Percentiles rank a stretch among this genome's conserved stretches.
Conservation (phyloP, 2,113 vertebrate genomes). For the Sander vitreus region DNA sequence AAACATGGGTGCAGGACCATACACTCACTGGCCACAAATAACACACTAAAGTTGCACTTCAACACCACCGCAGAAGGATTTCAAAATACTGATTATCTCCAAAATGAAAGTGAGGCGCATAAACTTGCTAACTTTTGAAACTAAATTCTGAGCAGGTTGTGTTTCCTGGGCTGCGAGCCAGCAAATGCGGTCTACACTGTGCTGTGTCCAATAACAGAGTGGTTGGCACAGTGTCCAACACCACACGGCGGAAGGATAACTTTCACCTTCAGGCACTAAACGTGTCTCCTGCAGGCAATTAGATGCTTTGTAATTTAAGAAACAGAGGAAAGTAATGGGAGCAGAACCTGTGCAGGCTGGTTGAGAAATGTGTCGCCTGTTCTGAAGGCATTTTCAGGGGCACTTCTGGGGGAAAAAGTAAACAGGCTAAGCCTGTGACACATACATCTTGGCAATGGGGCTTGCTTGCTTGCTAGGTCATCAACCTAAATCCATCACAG, state of each 20-base stretch:
- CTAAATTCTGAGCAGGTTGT: conserved; percentile 33
- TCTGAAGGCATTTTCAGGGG: conserved; percentile 20
- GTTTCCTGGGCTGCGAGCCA: conserved; percentile 45
- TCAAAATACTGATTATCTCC: conserved; percentile 14
- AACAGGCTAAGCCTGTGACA: conserved; percentile 13
- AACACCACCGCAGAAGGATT: background rate
- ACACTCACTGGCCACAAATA: conserved; percentile 63
- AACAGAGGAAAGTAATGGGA: conserved; percentile 18
- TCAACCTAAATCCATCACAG: conserved; percentile 46
- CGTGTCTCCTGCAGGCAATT: conserved; percentile 52
- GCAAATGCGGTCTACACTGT: conserved; percentile 15
- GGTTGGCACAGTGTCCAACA: conserved; percentile 56
- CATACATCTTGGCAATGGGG: conserved; percentile 30
- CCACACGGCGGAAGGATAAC: conserved; percentile 40
- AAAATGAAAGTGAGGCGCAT: conserved; percentile 22
- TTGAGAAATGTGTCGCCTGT: conserved; percentile 14
- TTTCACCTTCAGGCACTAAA: conserved; percentile 63
- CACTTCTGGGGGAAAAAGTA: conserved; percentile 20
- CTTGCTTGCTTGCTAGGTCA: conserved; percentile 40
- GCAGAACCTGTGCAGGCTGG: conserved; percentile 42
- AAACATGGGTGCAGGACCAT: conserved; percentile 51
- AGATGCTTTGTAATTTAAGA: conserved; percentile 53
- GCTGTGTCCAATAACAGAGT: conserved; percentile 33
- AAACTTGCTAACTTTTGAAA: conserved; percentile 39
- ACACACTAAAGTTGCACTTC: conserved; percentile 35